phyloP scores from a whole-genome alignment of 2,797 vertebrate genomes.

The Neosilurus hyrtlii region DNA sequence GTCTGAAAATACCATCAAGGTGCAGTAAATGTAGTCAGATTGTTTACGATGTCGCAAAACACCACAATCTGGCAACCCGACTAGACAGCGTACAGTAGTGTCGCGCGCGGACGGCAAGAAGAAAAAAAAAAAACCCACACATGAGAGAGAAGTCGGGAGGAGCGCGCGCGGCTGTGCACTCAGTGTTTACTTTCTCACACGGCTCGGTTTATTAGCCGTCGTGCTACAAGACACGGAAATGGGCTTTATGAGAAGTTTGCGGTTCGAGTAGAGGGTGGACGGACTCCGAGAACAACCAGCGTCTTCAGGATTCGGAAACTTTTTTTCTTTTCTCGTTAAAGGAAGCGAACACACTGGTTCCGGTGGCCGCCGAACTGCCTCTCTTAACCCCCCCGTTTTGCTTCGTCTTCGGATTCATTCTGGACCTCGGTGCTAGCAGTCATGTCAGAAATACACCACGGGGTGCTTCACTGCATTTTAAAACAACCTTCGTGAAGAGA shows the following conservation, averaged over 20 bases:
- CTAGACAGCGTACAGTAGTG: not conserved
- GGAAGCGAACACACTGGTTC: constrained; percentile 62
- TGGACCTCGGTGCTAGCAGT: constrained; percentile 62
- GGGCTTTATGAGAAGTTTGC: not conserved
- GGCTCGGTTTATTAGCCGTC: not conserved
- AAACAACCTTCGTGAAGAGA: not conserved
- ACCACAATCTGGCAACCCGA: constrained; percentile 2
- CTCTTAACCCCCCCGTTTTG: constrained; percentile 28
- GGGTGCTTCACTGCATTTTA: no score
- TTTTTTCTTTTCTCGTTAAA: constrained; percentile 39
- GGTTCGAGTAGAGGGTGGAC: not conserved
- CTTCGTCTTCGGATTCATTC: constrained; percentile 73
- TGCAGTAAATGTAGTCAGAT: no score
- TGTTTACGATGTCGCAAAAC: no score
- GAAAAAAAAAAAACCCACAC: no score
- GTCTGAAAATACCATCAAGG: no score
- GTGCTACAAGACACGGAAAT: not conserved
- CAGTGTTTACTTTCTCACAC: not conserved
- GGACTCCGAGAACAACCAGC: constrained; percentile 17
- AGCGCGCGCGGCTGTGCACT: not conserved
- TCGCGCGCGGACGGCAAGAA: not conserved
- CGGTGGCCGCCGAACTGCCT: constrained; percentile 60
- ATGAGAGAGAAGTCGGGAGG: not conserved
- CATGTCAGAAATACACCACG: not conserved
- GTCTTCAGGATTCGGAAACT: not conserved